Evolutionary conservation across 2,888 invertebrate genomes (phyloP), one percentile per base, ranked within the genome.

Genomic region (Lasioglossum villosulum): DNA sequence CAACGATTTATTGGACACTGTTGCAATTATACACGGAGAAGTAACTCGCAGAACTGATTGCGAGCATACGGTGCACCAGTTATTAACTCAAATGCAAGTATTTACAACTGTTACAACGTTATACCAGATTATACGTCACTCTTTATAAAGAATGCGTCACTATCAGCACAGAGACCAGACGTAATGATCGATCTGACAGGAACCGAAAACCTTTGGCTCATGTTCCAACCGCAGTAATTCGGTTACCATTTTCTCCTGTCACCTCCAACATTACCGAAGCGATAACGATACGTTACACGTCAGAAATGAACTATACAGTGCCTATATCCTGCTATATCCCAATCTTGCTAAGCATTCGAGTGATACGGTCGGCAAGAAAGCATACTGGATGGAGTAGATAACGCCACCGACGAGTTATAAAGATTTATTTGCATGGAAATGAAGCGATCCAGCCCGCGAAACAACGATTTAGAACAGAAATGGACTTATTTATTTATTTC

Each of bases 301-400:
- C 23, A 10, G 16, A 5, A 73, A 79, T 30, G 23, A 4, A 14
- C 3, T 68, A 52, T 73, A 66, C 10, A 5, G 16, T 14, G 2
- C n/a, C 48, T 48, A 80, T 68, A 80, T 12, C 73, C 4, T 10
- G 12, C 48, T 48, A 80, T 68, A 80, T 12, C 73, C 4, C 16
- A 16, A 56, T 42, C 34, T n/a, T 23, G 12, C 16, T 34, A 14
- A 27, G 27, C 16, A 48, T 27, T 68, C 23, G 23, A 12, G 23
- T 4, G 2, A 5, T 12, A 5, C 39, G 8, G 19, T 73, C 68
- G 37, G 80, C 82, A 80, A 42, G 42, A 73, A 56, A 73, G 16
- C 30, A 59, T 59, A 27, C 59, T 16, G 5, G 8, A 0, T 52
- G 52, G 8, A 23, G 8, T 19, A 23, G 52, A 23, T 23, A 23